Percentiles rank a stretch among this genome's conserved stretches.
Evolutionary conservation across 2,113 vertebrate species (phyloP).

Genomic region (Rhabdomys dilectus): DNA sequence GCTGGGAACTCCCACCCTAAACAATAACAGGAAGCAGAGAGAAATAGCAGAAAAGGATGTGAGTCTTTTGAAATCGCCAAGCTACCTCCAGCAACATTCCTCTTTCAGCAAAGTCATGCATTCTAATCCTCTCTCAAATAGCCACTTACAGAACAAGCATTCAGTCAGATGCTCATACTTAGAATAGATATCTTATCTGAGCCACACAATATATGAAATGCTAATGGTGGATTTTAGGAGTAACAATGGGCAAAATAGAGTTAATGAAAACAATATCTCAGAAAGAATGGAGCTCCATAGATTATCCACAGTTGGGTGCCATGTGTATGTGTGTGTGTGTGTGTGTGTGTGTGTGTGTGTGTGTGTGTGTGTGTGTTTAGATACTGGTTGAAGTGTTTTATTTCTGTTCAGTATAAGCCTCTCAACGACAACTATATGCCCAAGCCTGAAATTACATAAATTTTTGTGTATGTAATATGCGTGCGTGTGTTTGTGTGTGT

Average conservation of each 20-base stretch:
- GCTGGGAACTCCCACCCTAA: background rate
- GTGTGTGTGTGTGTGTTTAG: background rate
- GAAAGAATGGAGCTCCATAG: background rate
- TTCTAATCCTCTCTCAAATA: background rate
- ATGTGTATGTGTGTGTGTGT: background rate
- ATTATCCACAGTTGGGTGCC: background rate
- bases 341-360: background rate
- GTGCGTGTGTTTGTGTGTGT: too few species aligned
- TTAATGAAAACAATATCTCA: background rate
- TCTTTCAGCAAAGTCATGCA: background rate
- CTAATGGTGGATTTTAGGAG: background rate
- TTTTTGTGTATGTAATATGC: background rate
- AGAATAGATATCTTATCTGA: background rate
- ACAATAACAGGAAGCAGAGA: background rate
- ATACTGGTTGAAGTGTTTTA: background rate
- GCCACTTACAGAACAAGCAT: background rate
- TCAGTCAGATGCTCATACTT: background rate
- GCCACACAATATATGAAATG: background rate
- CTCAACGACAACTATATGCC: background rate
- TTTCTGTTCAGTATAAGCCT: background rate
- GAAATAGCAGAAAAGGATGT: background rate
- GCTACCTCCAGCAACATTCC: background rate
- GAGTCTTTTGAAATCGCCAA: background rate
- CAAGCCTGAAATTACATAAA: constrained; percentile 25
- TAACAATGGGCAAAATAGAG: background rate